Evolutionary conservation across 2,888 invertebrate species (phyloP), one percentile per base, ranked within the genome.

Genomic region (Buathra laborator): DNA sequence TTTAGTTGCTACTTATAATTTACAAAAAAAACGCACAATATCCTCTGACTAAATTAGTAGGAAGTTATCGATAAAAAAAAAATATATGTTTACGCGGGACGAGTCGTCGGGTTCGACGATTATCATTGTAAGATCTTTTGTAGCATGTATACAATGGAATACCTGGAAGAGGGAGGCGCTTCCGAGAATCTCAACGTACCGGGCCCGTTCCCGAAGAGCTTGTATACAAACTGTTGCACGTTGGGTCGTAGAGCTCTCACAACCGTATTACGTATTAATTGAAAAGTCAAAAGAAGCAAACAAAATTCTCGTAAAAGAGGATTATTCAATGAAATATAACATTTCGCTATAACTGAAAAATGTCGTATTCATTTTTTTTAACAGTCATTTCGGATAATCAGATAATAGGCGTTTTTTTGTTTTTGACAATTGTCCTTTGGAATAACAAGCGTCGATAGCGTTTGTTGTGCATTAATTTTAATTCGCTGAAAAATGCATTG

Each of bases 101-200:
- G 16, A 53, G 9, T 19, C 3, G 16, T 53, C 16, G 53, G 19
- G 53, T 19, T 19, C 7, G 53, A 53, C 53, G 53, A 53, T 53
- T n/a, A 53, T 53, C 53, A 12, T 53, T 9, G 53, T 19, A 53
- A 53, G 53, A 16, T 53, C 53, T 6, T 19, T 16, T 9, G 24
- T 24, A 37, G 37, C 9, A 6, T 37, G 2, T 19, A 19, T 9
- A 19, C 53, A 19, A 19, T 10, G 3, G 16, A 7, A 16, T 53
- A 19, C 53, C 53, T 53, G 53, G 53, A 53, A 53, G 53, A 16
- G 51, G 16, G 43, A 4, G 14, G 14, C 43, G 37, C 14, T 71
- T 71, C 56, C 71, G 19, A 71, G 71, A 71, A 71, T 24, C 24
- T 71, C 43, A 43, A 56, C 14, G 71, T 56, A 56, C 71, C 19